Evolutionary conservation across 1,140 invertebrate genomes (phyloP).

Genomic region (Drosophila carrolli): DNA sequence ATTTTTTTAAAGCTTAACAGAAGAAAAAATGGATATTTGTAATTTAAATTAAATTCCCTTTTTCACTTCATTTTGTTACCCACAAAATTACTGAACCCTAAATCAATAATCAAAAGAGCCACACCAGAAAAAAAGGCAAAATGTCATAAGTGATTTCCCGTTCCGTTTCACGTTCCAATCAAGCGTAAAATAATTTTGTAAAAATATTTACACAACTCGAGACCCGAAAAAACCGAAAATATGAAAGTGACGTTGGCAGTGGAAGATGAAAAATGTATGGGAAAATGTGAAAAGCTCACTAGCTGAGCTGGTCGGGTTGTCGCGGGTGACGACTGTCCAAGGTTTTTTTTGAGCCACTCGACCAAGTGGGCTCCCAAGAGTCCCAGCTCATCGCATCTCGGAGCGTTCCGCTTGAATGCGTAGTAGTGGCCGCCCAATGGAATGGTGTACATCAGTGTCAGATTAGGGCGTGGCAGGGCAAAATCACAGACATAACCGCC

Average conservation of each 20-base stretch:
- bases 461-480: slow-evolving; percentile 62
- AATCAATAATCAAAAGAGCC: slow-evolving; percentile 74
- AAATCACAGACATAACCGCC: slow-evolving; percentile 69
- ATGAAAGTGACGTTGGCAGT: slow-evolving; percentile 14
- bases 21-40: slow-evolving; percentile 4
- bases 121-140: slow-evolving; percentile 35
- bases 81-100: slow-evolving; percentile 62
- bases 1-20: no score
- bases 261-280: slow-evolving; percentile 40
- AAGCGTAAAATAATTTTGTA: slow-evolving; percentile 77
- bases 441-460: slow-evolving; percentile 76
- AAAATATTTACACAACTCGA: slow-evolving; percentile 74
- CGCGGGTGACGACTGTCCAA: slow-evolving; percentile 23
- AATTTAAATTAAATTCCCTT: slow-evolving; percentile 27
- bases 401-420: slow-evolving; percentile 56
- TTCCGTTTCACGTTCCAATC: slow-evolving; percentile 68
- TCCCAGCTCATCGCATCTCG: slow-evolving; percentile 32
- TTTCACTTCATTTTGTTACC: slow-evolving; percentile 56
- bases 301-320: slow-evolving; percentile 34
- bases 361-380: slow-evolving; percentile 20
- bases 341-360: slow-evolving; percentile 29
- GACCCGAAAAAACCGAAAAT: slow-evolving; percentile 18
- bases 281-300: slow-evolving; percentile 65
- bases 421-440: slow-evolving; percentile 25
- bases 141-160: slow-evolving; percentile 81